Evolutionary conservation across 2,888 invertebrate species (phyloP).

Genomic region (Spialia ferax): DNA sequence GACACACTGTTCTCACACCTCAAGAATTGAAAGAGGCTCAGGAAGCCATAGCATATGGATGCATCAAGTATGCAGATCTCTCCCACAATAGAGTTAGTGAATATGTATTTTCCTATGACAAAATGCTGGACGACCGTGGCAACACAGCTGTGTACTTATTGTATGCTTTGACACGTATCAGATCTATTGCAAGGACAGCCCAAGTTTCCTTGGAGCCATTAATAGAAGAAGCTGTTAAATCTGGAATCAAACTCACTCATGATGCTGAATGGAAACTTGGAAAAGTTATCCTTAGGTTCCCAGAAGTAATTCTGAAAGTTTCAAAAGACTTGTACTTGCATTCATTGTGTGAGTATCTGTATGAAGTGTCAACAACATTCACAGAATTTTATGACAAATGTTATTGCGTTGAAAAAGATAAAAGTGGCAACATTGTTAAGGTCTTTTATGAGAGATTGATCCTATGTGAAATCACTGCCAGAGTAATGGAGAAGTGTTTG

Average conservation of each 20-base stretch:
- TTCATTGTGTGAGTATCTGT: conserved; percentile 97
- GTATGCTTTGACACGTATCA: conserved; percentile 97
- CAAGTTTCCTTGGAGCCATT: conserved; percentile 89
- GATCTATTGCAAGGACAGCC: conserved; percentile 94
- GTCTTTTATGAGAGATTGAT: conserved; percentile 95
- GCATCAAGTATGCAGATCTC: conserved; percentile 99
- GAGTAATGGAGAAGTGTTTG: conserved; percentile 95
- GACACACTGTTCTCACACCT: conserved; percentile 93
- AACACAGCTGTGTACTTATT: conserved; percentile 99
- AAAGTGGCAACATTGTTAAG: conserved; percentile 92
- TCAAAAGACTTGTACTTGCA: conserved; percentile 94
- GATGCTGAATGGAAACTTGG: conserved; percentile 98
- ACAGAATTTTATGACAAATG: conserved; percentile 99
- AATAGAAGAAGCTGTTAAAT: conserved; percentile 86
- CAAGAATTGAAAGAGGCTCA: conserved; percentile 94
- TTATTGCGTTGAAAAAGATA: conserved; percentile 98
- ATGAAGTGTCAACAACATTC: conserved; percentile 97
- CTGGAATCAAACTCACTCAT: conserved; percentile 91
- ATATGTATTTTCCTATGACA: conserved; percentile 99
- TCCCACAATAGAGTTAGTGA: conserved; percentile 97
- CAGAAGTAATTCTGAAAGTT: conserved; percentile 94
- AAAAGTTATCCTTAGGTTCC: conserved; percentile 94
- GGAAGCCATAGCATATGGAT: conserved; percentile 98
- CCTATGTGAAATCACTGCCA: conserved; percentile 96
- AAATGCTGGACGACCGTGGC: conserved; percentile 99